Evolutionary conservation across 1,140 invertebrate species (phyloP), one percentile per base, ranked within the genome.

Genomic region (Gonatopus flavifemur): DNA sequence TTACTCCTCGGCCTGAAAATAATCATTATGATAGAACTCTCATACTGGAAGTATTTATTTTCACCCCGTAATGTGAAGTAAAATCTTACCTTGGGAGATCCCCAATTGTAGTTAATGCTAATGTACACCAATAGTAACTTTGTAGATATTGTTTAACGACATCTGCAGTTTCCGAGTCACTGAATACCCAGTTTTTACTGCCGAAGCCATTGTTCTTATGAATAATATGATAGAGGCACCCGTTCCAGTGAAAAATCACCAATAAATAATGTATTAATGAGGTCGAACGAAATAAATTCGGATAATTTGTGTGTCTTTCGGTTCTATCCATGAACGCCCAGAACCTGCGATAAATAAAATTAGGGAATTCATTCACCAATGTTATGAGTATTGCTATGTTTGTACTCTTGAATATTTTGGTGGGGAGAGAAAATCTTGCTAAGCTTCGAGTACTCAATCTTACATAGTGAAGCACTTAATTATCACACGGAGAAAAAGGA

Each of bases 171-270:
- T 91, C 87, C 36, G 86, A 86, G 64, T 90, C 89, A 67, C 84
- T 85, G 74, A 90, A 94, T 65, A 92, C 90, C 91, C 91, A 94
- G 74, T 93, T 91, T 70, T 88, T 87, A 72, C 89, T 91, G 60
- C 91, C 92, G 74, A 95, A 95, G 55, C 90, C 92, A 78, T 93
- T 89, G 80, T 94, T 94, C 80, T 93, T 93, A 83, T 91, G 88
- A 69, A 97, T 93, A 73, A 96, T 90, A 83, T 96, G 91, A 81
- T 94, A 96, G 69, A 98, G 83, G 82, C 96, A 98, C 59, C 96
- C 94, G 79, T 98, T 98, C 96, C 96, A 98, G 83, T 98, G 96
- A 82, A 98, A 98, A 78, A 98, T 95, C 77, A 96, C 94, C 79
- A 98, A 82, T 64, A 98, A 85, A 81, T 97, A 97, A 82, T 98